Evolutionary conservation across 2,888 invertebrate species (phyloP).

Genomic region (Maniola hyperantus): DNA sequence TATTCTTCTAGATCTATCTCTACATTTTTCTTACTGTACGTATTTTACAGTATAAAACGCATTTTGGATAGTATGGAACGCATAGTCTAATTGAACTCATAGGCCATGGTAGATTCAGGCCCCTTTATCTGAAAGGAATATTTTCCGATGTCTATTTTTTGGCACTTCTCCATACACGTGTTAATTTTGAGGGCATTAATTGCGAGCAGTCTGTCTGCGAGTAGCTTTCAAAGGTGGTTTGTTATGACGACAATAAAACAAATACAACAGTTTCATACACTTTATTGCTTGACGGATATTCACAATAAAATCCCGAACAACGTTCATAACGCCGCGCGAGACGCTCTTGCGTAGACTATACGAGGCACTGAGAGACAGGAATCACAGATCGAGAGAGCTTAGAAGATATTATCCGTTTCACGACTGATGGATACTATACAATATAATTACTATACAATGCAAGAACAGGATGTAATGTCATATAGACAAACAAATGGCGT

Average conservation of each 20-base stretch:
- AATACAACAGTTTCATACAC: constrained; percentile 77
- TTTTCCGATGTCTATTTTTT: no score
- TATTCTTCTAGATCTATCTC: no score
- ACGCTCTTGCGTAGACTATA: constrained; percentile 70
- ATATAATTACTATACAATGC: not conserved
- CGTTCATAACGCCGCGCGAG: constrained; percentile 80
- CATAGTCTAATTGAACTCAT: no score
- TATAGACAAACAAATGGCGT: not conserved
- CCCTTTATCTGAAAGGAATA: no score
- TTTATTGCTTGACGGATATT: constrained; percentile 82
- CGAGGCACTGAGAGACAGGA: constrained; percentile 83
- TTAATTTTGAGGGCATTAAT: not conserved
- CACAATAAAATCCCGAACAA: constrained; percentile 81
- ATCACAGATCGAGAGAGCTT: constrained; percentile 83
- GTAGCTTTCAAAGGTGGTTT: not conserved
- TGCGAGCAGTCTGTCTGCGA: not conserved
- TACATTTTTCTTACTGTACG: no score
- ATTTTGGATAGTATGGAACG: no score
- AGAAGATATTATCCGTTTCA: constrained; percentile 52
- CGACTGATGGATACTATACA: constrained; percentile 4
- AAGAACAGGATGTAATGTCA: not conserved
- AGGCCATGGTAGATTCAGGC: no score
- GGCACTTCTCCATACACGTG: no score
- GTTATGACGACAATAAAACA: constrained; percentile 50
- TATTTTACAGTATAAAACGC: no score